phyloP scores from a whole-genome alignment of 2,888 invertebrate genomes.

The Lampropteryx suffumata region DNA sequence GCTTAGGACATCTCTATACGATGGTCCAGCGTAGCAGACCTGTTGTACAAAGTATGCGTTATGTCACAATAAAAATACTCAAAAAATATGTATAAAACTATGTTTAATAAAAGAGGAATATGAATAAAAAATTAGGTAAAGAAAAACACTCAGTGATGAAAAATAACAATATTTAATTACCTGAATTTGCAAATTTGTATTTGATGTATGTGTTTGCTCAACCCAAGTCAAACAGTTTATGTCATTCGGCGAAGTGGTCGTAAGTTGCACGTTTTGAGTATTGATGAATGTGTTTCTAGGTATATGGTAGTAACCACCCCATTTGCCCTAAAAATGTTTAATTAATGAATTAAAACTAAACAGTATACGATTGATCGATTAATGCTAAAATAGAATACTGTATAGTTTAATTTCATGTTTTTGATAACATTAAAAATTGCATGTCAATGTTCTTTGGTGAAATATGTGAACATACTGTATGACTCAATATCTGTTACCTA shows the following conservation, averaged over 20 bases:
- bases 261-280: conserved; percentile 83
- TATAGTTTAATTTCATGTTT: too few relatives aligned
- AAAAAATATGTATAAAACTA: too few relatives aligned
- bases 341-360: too few relatives aligned
- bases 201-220: conserved; percentile 58
- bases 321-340: conserved; percentile 50
- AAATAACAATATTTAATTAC: conserved; percentile 30
- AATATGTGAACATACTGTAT: too few relatives aligned
- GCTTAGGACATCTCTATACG: conserved; percentile 39
- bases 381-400: too few relatives aligned
- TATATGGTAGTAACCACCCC: conserved; percentile 55
- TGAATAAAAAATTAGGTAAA: too few relatives aligned
- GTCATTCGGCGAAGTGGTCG: conserved; percentile 85
- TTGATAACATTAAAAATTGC: too few relatives aligned
- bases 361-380: too few relatives aligned
- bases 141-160: background rate
- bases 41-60: conserved; percentile 23
- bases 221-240: conserved; percentile 88
- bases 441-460: too few relatives aligned
- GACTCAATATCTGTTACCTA: too few relatives aligned
- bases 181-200: conserved; percentile 42
- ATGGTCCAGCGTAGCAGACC: conserved; percentile 46
- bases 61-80: background rate
- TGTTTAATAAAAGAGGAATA: too few relatives aligned
- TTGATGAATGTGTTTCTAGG: conserved; percentile 28